Conservation (phyloP, 2,113 vertebrate genomes). For the Romanogobio albipinnatus region DNA sequence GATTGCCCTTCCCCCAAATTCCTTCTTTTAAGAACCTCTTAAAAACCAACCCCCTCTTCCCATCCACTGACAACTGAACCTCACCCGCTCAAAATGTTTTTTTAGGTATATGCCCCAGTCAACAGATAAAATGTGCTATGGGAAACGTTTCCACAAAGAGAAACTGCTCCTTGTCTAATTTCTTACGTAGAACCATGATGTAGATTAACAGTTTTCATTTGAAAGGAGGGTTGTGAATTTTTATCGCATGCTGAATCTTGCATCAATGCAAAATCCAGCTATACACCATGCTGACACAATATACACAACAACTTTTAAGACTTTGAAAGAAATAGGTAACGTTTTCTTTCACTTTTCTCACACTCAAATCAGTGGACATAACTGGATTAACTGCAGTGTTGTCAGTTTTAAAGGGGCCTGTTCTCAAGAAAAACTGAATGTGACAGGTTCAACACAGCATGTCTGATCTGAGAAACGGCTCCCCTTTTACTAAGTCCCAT, state of each 20-base stretch:
- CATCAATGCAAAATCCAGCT: conserved; percentile 1
- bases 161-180: neutral
- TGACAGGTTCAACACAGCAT: conserved; percentile 88
- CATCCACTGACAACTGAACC: conserved; percentile 5
- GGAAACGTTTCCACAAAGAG: neutral
- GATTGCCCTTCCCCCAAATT: conserved; percentile 34
- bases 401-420: conserved; percentile 75
- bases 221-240: neutral
- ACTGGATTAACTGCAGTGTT: conserved; percentile 34
- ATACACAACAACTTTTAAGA: neutral
- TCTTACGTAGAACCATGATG: neutral
- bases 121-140: neutral
- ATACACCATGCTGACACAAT: neutral
- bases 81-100: neutral
- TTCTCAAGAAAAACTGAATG: conserved; percentile 80
- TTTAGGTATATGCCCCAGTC: neutral
- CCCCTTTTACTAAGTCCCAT: neutral
- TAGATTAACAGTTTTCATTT: neutral
- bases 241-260: conserved; percentile 5
- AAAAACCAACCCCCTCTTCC: conserved; percentile 12
- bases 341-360: neutral
- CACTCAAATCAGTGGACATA: conserved; percentile 31
- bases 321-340: neutral
- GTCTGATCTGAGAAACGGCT: conserved; percentile 70
- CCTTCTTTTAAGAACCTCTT: conserved; percentile 26